Conservation (phyloP, 2,113 vertebrate genomes). For the Xyliphius kryptos region DNA sequence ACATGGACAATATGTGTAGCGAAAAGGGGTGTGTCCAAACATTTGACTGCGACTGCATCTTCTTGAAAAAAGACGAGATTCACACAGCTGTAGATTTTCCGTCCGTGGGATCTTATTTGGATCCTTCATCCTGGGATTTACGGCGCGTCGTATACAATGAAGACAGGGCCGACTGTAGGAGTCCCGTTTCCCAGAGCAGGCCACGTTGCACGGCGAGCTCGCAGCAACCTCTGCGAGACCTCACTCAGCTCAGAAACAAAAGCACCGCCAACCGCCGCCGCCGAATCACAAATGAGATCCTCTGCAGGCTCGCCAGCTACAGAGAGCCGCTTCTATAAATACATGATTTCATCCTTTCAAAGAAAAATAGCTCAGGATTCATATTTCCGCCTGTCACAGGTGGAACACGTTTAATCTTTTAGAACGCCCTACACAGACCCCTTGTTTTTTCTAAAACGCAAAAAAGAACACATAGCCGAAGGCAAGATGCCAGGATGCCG, state of each 20-base stretch:
- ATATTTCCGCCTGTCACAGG: conserved; percentile 45
- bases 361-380: conserved; percentile 43
- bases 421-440: conserved; percentile 16
- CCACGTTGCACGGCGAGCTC: background rate
- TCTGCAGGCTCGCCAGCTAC: conserved; percentile 12
- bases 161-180: too few species aligned
- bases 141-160: too few species aligned
- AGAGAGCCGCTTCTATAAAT: conserved; percentile 44
- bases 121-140: too few species aligned
- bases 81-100: too few species aligned
- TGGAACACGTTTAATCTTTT: conserved; percentile 45
- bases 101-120: too few species aligned
- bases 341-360: conserved; percentile 45
- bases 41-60: too few species aligned
- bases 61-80: too few species aligned
- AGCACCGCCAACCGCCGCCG: conserved; percentile 13
- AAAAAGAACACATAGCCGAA: conserved; percentile 3
- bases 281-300: conserved; percentile 33
- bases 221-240: conserved; percentile 30
- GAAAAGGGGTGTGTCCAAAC: too few species aligned
- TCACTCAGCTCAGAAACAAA: conserved; percentile 33
- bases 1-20: too few species aligned
- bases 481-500: background rate
- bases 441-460: conserved; percentile 11
- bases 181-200: background rate